A percentile compares a stretch with the other conserved stretches of the same genome.
These are phyloP conservation scores for Plusia festucae DNA, from an alignment of 2,888 invertebrate species.

Conservation along the genomic window DNA sequence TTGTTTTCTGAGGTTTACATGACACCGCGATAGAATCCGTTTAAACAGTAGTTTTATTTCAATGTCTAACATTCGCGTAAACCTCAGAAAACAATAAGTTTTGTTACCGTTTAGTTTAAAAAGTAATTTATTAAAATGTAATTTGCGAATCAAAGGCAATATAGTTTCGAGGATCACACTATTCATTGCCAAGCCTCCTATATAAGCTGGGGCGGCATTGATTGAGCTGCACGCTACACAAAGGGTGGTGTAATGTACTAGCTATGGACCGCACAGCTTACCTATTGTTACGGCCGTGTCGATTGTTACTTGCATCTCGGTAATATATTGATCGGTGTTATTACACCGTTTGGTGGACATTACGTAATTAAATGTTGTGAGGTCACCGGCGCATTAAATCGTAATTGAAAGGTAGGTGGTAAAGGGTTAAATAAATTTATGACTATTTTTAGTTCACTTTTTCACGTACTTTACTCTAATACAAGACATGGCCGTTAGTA, in stretches of 20 bases:
- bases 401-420: not conserved
- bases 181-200: conserved; percentile 13
- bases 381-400: not conserved
- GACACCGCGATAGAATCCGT: too few species aligned
- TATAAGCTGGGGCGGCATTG: conserved; percentile 19
- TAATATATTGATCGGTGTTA: conserved; percentile 37
- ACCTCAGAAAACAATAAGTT: too few species aligned
- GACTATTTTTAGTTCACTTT: too few species aligned
- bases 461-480: too few species aligned
- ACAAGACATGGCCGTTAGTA: too few species aligned
- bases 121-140: too few species aligned
- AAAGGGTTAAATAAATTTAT: not conserved
- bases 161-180: not conserved
- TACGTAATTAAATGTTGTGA: conserved; percentile 17
- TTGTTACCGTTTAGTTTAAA: too few species aligned
- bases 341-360: conserved; percentile 1
- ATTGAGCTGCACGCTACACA: conserved; percentile 26
- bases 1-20: too few species aligned
- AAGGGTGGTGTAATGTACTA: conserved; percentile 15
- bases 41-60: too few species aligned
- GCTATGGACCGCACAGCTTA: conserved; percentile 17
- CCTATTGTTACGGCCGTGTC: conserved; percentile 34
- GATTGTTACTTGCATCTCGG: conserved; percentile 40
- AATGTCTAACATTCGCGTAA: too few species aligned
- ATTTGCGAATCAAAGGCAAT: not conserved